Percentiles rank a stretch among this genome's conserved stretches.
Conservation (phyloP, 1,140 invertebrate genomes). For the Scaptomyza pallida region DNA sequence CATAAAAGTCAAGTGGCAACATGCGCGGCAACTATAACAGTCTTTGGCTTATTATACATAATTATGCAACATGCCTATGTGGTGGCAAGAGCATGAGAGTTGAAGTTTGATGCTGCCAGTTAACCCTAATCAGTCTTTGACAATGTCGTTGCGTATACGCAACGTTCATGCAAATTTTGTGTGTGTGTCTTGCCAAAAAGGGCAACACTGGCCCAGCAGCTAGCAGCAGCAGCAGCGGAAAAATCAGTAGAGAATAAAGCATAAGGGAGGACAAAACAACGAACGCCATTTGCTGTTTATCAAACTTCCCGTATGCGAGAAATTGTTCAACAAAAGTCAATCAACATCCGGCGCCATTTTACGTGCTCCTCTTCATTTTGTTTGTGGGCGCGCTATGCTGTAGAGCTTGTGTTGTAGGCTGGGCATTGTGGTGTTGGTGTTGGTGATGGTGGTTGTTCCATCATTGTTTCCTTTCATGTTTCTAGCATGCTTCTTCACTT, state of each 20-base stretch:
- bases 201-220: too few relatives aligned
- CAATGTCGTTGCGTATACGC: slow-evolving; percentile 33
- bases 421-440: slow-evolving; percentile 24
- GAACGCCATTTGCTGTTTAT: slow-evolving; percentile 72
- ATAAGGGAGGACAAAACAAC: slow-evolving; percentile 16
- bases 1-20: slow-evolving; percentile 48
- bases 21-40: slow-evolving; percentile 45
- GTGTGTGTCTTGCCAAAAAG: neutral
- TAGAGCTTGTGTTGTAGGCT: slow-evolving; percentile 15
- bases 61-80: slow-evolving; percentile 12
- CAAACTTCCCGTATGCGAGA: slow-evolving; percentile 69
- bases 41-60: slow-evolving; percentile 33
- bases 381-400: slow-evolving; percentile 24
- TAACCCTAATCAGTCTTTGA: slow-evolving; percentile 61
- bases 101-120: slow-evolving; percentile 1
- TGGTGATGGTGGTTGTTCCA: slow-evolving; percentile 33
- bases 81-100: neutral
- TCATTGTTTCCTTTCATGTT: slow-evolving; percentile 49
- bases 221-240: neutral
- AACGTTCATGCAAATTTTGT: slow-evolving; percentile 40
- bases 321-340: slow-evolving; percentile 67
- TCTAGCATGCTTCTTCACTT: slow-evolving; percentile 21
- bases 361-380: slow-evolving; percentile 29
- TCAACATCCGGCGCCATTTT: slow-evolving; percentile 66
- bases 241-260: neutral